phyloP scores from a whole-genome alignment of 2,113 vertebrate genomes.

The Empidonax traillii region DNA sequence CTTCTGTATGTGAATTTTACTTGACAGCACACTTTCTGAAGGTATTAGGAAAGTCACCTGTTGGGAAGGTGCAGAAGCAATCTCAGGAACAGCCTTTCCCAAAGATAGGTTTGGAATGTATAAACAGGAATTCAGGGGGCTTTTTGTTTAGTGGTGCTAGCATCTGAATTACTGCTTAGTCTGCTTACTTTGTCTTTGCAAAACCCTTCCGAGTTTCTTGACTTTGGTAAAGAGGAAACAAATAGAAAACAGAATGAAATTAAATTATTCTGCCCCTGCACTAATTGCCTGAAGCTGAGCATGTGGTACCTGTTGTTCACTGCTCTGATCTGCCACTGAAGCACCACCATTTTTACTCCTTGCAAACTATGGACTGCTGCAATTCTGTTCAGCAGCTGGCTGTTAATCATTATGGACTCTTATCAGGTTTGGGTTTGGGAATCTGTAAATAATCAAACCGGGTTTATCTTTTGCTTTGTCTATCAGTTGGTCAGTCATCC shows the following conservation, averaged over 20 bases:
- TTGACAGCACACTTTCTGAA: background rate
- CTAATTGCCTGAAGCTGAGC: background rate
- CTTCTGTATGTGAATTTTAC: background rate
- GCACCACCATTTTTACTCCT: background rate
- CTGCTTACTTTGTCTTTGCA: background rate
- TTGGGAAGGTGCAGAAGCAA: background rate
- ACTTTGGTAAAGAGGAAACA: background rate
- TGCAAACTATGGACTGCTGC: background rate
- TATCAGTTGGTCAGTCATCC: background rate
- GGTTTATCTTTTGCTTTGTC: background rate
- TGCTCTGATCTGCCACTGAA: background rate
- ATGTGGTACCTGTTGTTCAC: background rate
- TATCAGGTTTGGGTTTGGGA: slow-evolving; percentile 1
- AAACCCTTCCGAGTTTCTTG: background rate
- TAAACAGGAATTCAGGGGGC: background rate
- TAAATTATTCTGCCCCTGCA: background rate
- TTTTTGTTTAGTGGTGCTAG: background rate
- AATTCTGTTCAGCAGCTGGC: background rate
- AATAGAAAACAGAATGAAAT: background rate
- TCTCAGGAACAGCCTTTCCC: background rate
- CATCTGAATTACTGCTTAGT: background rate
- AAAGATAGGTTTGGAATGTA: background rate
- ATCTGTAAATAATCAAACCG: slow-evolving; percentile 45
- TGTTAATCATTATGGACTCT: slow-evolving; percentile 45
- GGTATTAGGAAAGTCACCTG: background rate